Conservation (phyloP, 2,888 invertebrate species). For the Exocentrus adspersus region DNA sequence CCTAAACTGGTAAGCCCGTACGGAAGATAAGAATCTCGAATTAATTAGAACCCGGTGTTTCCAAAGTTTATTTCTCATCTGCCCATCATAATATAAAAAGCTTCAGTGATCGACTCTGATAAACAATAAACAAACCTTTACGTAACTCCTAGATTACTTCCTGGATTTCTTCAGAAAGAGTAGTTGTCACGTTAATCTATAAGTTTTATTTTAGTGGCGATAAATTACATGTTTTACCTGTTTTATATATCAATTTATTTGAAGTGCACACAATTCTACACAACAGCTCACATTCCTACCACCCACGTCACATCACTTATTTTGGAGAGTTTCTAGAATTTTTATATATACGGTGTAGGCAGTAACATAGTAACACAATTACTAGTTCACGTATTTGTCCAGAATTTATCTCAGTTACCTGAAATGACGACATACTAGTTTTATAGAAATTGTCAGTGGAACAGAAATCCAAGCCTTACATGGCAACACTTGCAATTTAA, state of each 20-base stretch:
- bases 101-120: no score
- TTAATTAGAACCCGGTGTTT: no score
- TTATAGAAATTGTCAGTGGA: no score
- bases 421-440: no score
- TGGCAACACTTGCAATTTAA: no score
- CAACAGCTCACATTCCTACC: background rate
- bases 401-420: background rate
- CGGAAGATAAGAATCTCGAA: no score
- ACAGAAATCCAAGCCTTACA: no score
- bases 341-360: background rate
- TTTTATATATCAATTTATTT: constrained; percentile 2
- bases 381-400: background rate
- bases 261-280: constrained; percentile 1
- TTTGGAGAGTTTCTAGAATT: background rate
- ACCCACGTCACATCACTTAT: background rate
- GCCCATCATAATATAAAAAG: no score
- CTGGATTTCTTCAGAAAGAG: background rate
- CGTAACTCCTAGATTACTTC: no score
- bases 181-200: background rate
- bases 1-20: no score
- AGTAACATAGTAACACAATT: background rate
- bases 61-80: no score
- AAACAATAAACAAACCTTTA: no score
- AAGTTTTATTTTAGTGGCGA: background rate
- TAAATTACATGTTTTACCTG: background rate